Conservation (phyloP, 2,797 vertebrate species). For the Remorina albescens region DNA sequence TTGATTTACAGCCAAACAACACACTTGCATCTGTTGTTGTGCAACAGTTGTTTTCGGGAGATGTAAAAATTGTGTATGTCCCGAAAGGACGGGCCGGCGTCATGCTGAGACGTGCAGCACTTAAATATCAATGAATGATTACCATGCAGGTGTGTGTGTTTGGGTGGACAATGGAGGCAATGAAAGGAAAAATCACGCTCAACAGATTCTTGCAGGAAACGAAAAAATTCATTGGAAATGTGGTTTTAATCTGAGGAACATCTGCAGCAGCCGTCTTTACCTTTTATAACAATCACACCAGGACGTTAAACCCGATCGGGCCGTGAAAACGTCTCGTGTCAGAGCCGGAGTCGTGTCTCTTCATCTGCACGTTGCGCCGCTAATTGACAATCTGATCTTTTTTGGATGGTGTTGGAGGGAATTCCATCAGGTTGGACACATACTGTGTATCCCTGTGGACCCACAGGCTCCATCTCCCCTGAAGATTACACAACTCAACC, state of each 20-base stretch:
- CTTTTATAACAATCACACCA: conserved; percentile 15
- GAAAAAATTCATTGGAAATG: conserved; percentile 48
- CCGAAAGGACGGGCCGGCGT: neutral
- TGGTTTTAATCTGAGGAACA: conserved; percentile 53
- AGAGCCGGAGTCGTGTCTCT: neutral
- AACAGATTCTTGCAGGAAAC: conserved; percentile 23
- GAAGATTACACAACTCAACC: conserved; percentile 47
- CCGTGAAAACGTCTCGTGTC: conserved; percentile 5
- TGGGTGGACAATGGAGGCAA: conserved; percentile 9
- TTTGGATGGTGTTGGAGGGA: conserved; percentile 31
- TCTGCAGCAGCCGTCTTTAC: too few relatives aligned
- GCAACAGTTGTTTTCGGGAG: conserved; percentile 16
- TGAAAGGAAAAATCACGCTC: conserved; percentile 8
- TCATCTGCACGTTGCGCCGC: conserved; percentile 4
- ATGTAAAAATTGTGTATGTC: neutral
- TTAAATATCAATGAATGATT: conserved; percentile 18
- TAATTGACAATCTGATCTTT: neutral
- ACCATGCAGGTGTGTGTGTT: too few relatives aligned
- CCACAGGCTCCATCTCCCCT: conserved; percentile 36
- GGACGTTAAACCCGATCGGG: conserved; percentile 8
- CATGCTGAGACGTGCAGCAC: neutral
- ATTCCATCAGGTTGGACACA: conserved; percentile 40
- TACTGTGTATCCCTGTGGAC: neutral
- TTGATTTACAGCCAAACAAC: conserved; percentile 35
- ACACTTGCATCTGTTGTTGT: conserved; percentile 19